phyloP scores from a whole-genome alignment of 2,888 invertebrate species.

The Sarcophaga subvicina region DNA sequence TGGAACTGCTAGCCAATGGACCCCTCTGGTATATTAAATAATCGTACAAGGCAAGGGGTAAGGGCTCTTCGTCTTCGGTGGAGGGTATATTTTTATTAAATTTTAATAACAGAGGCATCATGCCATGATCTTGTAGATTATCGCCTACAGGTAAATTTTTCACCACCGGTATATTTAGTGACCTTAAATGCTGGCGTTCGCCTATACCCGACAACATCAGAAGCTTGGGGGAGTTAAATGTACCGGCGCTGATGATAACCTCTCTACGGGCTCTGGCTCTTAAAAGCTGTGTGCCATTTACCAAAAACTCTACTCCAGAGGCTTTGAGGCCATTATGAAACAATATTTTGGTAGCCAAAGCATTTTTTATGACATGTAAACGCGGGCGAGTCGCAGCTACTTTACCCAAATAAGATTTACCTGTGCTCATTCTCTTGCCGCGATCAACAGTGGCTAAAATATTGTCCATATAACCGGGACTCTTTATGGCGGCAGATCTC shows the following conservation, averaged over 20 bases:
- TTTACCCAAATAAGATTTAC: conserved; percentile 83
- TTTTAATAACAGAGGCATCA: conserved; percentile 79
- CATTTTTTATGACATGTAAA: conserved; percentile 74
- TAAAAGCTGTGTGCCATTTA: conserved; percentile 45
- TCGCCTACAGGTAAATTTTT: conserved; percentile 84
- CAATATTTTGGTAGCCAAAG: conserved; percentile 80
- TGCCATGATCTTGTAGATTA: conserved; percentile 91
- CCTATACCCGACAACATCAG: conserved; percentile 76
- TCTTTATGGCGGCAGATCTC: conserved; percentile 82
- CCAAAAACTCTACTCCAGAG: conserved; percentile 70
- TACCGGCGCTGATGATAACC: conserved; percentile 75
- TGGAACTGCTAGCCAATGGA: conserved; percentile 76
- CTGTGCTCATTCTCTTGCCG: conserved; percentile 84
- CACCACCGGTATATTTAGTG: conserved; percentile 69
- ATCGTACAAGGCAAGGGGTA: conserved; percentile 62
- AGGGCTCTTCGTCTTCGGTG: background rate
- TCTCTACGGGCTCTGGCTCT: conserved; percentile 71
- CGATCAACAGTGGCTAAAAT: conserved; percentile 83
- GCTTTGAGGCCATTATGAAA: conserved; percentile 82
- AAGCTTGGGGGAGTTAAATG: conserved; percentile 74
- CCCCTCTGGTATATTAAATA: conserved; percentile 73
- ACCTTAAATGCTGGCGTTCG: conserved; percentile 69
- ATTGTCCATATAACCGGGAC: conserved; percentile 83
- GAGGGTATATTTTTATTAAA: conserved; percentile 81
- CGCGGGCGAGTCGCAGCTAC: conserved; percentile 70